Percentiles rank a stretch among this genome's conserved stretches.
These are phyloP conservation scores for Microcebus tavaratra DNA, from an alignment of 2,113 vertebrate species.

Conservation along the genomic window DNA sequence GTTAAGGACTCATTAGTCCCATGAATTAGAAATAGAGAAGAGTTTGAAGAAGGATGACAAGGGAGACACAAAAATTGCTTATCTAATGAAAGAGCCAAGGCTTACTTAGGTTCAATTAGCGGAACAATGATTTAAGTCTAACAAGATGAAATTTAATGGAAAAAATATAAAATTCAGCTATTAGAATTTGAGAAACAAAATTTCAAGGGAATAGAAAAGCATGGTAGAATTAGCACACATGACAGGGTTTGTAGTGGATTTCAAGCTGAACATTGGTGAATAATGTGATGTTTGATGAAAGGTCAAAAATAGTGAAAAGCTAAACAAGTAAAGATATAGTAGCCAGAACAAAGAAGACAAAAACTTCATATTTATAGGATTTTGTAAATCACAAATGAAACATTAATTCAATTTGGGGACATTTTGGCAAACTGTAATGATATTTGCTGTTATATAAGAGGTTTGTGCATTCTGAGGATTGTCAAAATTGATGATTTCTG, in stretches of 20 bases:
- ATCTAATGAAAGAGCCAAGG: not conserved
- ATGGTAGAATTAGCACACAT: not conserved
- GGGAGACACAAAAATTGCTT: not conserved
- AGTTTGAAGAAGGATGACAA: not conserved
- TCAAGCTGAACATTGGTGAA: not conserved
- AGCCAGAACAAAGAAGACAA: not conserved
- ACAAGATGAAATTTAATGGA: not conserved
- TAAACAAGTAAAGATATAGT: not conserved
- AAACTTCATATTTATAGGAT: not conserved
- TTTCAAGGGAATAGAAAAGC: not conserved
- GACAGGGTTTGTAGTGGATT: not conserved
- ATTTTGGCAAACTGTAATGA: not conserved
- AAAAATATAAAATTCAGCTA: not conserved
- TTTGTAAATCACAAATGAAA: not conserved
- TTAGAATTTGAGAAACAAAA: not conserved
- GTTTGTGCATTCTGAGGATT: not conserved
- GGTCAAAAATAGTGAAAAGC: not conserved
- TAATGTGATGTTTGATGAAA: not conserved
- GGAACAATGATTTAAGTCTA: not conserved
- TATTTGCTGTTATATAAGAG: not conserved
- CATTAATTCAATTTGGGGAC: not conserved
- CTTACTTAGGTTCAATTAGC: not conserved
- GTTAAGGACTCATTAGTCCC: not conserved
- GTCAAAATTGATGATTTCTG: not conserved
- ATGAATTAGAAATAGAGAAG: not conserved